A percentile compares a stretch with the other conserved stretches of the same genome.
These are phyloP conservation scores for Heliconius congener DNA, from an alignment of 1,140 invertebrate species.

Conservation along the genomic window DNA sequence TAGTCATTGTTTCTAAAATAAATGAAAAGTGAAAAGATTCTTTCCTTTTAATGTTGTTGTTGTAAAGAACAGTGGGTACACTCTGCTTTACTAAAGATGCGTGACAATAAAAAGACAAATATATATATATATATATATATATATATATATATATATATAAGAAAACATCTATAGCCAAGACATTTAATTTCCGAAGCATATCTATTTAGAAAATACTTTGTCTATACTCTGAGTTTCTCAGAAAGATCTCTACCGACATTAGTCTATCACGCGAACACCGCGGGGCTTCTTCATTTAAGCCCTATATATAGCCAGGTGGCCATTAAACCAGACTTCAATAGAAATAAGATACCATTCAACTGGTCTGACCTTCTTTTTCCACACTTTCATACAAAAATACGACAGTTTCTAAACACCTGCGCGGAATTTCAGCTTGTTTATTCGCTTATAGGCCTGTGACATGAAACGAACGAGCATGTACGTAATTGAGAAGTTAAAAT, in stretches of 20 bases:
- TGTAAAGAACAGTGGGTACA: too few species aligned
- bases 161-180: too few species aligned
- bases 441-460: slow-evolving; percentile 5
- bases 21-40: too few species aligned
- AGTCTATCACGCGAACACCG: slow-evolving; percentile 33
- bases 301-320: slow-evolving; percentile 41
- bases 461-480: slow-evolving; percentile 4
- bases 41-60: too few species aligned
- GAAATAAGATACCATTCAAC: slow-evolving; percentile 42
- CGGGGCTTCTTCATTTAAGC: slow-evolving; percentile 38
- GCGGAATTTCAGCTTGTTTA: neutral
- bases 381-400: slow-evolving; percentile 36
- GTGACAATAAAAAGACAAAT: too few species aligned
- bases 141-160: too few species aligned
- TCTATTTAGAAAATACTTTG: neutral
- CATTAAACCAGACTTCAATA: slow-evolving; percentile 38
- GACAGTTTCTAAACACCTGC: slow-evolving; percentile 30
- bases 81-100: too few species aligned
- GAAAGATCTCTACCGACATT: slow-evolving; percentile 30
- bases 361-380: slow-evolving; percentile 38
- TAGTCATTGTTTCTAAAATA: too few species aligned
- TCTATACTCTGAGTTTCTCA: neutral
- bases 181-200: neutral
- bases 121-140: too few species aligned
- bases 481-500: slow-evolving; percentile 14